These are phyloP conservation scores for Silurus glanis DNA, from an alignment of 2,113 vertebrate genomes.

Conservation along the genomic window DNA sequence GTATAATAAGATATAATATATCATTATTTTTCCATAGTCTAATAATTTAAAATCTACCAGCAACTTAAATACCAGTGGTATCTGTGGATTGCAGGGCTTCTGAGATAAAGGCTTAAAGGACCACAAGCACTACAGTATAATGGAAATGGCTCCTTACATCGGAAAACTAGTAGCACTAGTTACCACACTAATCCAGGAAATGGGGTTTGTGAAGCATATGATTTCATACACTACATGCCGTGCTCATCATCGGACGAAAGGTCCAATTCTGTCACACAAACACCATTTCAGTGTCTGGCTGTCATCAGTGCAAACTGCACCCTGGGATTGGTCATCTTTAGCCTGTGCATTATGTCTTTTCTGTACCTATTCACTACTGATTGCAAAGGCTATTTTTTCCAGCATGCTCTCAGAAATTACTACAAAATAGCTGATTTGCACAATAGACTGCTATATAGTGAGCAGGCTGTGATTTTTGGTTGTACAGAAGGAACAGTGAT, in stretches of 20 bases:
- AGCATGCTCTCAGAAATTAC: background rate
- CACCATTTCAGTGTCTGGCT: background rate
- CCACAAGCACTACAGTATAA: background rate
- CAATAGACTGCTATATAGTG: too few relatives aligned
- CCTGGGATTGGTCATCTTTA: background rate
- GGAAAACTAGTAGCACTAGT: background rate
- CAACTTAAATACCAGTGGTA: background rate
- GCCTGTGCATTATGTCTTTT: background rate
- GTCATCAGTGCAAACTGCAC: background rate
- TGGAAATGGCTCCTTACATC: slow-evolving; percentile 1
- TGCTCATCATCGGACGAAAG: background rate
- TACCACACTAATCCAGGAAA: slow-evolving; percentile 5
- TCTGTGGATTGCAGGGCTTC: background rate
- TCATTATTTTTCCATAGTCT: background rate
- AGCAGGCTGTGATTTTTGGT: background rate
- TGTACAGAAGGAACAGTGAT: too few relatives aligned
- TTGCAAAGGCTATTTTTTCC: background rate
- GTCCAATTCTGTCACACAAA: background rate
- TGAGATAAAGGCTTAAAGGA: background rate
- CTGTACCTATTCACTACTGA: slow-evolving; percentile 1
- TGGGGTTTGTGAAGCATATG: background rate
- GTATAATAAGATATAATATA: too few relatives aligned
- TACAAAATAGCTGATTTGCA: slow-evolving; percentile 6
- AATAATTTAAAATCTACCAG: background rate
- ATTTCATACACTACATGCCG: background rate